Base-by-base conservation (phyloP, 23 tunicate species). In the Clavelina lepadiformis region DNA sequence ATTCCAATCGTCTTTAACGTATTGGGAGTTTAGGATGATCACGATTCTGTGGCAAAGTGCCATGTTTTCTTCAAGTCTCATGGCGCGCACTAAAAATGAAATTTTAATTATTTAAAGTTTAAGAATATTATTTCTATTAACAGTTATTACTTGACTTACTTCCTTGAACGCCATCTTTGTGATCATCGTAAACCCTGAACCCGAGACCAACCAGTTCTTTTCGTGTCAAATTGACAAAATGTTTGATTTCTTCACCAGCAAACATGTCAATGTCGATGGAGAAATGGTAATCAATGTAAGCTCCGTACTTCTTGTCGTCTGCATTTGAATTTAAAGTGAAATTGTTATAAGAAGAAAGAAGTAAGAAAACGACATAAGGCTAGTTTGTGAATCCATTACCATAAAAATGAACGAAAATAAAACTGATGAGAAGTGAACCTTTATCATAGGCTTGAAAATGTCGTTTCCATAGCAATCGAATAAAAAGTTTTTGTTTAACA, bases 211-310 rank as follows among this genome's bases (percentile, higher is more conserved):
- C 73, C 1, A 76, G 65, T 33, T 56, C 62, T n/a, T 53, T 63
- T 19, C 71, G 65, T 2, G 54, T 56, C 0, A 30, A 35, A 22
- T 56, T 30, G 5, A 53, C 47, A 28, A 57, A 73, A n/a, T 76
- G 66, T 26, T 66, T 51, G 30, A 66, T 55, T 28, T 50, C 25
- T 28, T 66, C 63, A 45, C 66, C 33, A 3, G 73, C 73, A 54
- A 76, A 76, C 36, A 55, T 76, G 66, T 69, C 73, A 72, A 76
- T 69, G 1, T 84, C 81, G 7, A 63, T 30, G 46, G 72, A 58
- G 71, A 56, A 84, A 33, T 76, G 75, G 62, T 84, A 84, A 20
- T 83, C 60, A 0, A 84, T 61, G 60, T 54, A 84, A 4, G 78
- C 83, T 26, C 71, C 77, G 58, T 76, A 84, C 31, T 30, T 23